A percentile compares a stretch with the other conserved stretches of the same genome.
Conservation (phyloP, 2,113 vertebrate species). For the Chascanopsetta lugubris region DNA sequence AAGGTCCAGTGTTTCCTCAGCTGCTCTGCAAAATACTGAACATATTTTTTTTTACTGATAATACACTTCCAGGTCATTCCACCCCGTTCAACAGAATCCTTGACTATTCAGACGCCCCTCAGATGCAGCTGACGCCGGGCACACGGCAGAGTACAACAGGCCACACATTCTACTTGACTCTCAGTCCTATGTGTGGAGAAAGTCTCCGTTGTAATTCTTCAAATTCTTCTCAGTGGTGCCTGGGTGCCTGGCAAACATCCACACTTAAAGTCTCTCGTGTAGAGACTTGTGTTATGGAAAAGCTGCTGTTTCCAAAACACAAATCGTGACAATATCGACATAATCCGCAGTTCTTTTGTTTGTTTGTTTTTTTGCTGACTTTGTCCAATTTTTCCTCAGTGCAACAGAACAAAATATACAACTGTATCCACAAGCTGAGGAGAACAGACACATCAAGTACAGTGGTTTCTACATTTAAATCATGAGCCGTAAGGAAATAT, state of each 20-base stretch:
- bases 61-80: too few species aligned
- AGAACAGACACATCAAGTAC: not conserved
- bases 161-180: not conserved
- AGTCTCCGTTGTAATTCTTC: not conserved
- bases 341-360: slow-evolving; percentile 11
- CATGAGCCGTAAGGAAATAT: too few species aligned
- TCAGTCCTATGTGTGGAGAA: not conserved
- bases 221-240: not conserved
- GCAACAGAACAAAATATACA: not conserved
- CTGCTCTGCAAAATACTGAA: too few species aligned
- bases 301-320: not conserved
- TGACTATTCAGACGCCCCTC: too few species aligned
- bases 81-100: too few species aligned
- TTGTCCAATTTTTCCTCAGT: not conserved
- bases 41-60: too few species aligned
- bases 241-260: not conserved
- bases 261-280: not conserved
- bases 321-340: not conserved
- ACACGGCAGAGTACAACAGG: too few species aligned
- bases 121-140: too few species aligned
- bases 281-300: not conserved
- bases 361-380: not conserved
- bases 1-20: too few species aligned
- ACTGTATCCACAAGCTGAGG: not conserved
- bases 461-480: not conserved